A percentile compares a stretch with the other conserved stretches of the same genome.
Conservation (phyloP, 2,113 vertebrate species). For the Hemiscyllium ocellatum region DNA sequence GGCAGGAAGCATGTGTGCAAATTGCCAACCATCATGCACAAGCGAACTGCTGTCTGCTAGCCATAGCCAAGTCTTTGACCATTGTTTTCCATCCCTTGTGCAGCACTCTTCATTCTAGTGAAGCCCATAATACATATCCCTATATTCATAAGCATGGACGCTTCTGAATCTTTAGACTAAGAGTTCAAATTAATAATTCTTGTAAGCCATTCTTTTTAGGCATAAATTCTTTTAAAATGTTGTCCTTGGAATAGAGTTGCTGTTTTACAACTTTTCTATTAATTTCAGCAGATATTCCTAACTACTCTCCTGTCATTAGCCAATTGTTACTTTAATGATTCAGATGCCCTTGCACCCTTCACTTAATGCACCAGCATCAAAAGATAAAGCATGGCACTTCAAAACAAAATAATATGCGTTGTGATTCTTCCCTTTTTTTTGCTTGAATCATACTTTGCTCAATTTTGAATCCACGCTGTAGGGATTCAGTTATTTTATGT, state of each 20-base stretch:
- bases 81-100: not conserved
- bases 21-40: not conserved
- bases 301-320: not conserved
- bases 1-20: not conserved
- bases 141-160: not conserved
- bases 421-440: not conserved
- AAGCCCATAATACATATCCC: not conserved
- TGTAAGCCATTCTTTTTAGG: not conserved
- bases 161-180: not conserved
- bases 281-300: not conserved
- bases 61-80: not conserved
- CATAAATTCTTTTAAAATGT: not conserved
- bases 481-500: no score
- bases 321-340: not conserved
- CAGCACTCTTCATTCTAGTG: not conserved
- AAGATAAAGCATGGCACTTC: not conserved
- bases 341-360: not conserved
- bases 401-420: not conserved
- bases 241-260: not conserved
- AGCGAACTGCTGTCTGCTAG: no score
- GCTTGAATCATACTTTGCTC: not conserved
- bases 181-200: not conserved
- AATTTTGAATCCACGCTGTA: no score
- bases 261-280: not conserved
- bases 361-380: not conserved